Conservation (phyloP, 1,140 invertebrate genomes). For the Camponotus floridanus region DNA sequence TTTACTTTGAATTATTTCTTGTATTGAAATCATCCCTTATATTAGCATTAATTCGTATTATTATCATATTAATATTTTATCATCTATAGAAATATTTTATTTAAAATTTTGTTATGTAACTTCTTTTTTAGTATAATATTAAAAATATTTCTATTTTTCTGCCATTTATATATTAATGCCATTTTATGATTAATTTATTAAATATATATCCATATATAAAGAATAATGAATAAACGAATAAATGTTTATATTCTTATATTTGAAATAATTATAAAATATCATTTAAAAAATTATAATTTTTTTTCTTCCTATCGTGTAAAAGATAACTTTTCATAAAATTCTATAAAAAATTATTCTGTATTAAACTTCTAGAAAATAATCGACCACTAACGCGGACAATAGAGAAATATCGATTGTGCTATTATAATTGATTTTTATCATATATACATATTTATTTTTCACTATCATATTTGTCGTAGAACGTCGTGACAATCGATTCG, state of each 20-base stretch:
- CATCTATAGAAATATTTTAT: background rate
- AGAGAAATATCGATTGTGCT: background rate
- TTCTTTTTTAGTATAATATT: background rate
- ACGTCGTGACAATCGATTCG: conserved; percentile 91
- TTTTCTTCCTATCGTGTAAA: background rate
- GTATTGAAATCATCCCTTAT: background rate
- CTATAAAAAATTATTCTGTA: background rate
- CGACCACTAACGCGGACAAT: background rate
- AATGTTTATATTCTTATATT: background rate
- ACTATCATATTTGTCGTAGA: conserved; percentile 84
- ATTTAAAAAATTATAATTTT: background rate
- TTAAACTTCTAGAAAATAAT: conserved; percentile 1
- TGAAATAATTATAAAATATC: too few relatives aligned
- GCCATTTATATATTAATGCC: background rate
- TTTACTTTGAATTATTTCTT: background rate
- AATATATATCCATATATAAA: background rate
- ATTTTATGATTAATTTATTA: background rate
- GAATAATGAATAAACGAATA: background rate
- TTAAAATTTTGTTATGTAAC: background rate
- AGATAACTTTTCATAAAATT: background rate
- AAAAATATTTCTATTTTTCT: background rate
- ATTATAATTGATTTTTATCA: conserved; percentile 9
- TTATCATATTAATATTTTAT: background rate
- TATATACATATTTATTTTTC: background rate
- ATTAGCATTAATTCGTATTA: background rate